Base-by-base conservation (phyloP, 2,113 vertebrate species). In the Hemichromis elongatus region DNA sequence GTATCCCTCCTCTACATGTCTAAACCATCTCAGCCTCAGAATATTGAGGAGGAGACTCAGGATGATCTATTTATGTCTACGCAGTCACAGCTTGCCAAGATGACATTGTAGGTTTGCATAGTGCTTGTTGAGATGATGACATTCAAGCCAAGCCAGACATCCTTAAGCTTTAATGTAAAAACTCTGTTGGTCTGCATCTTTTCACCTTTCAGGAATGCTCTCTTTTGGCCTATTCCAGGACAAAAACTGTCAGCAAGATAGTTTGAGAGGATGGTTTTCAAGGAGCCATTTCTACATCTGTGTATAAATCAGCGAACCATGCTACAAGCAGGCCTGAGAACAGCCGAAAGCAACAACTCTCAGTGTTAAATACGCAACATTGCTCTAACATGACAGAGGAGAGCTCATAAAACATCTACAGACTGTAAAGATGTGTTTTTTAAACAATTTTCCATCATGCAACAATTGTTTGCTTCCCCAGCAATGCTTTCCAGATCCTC, bases 261-360 rank as follows among this genome's bases (percentile, higher is more conserved):
- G 56, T 59, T 57, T 57, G 24, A 57, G 2, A 0, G 26, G 55
- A 28, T 57, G 24, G 55, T 57, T 16, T 57, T 57, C 55, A 57
- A 57, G 13, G 24, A 57, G 55, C 55, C 55, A 57, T 57, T 57
- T 28, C 55, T 57, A 28, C 55, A 57, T 57, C 55, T 57, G 55
- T 57, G 24, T 57, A 24, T 28, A 13, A 59, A 59, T 59, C 56
- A 30, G 56, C 30, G 26, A 28, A 59, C 28, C 13, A 8, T 56
- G 55, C 55, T 56, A 56, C 55, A 28, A 28, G 13, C 2, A 2
- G 26, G 55, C 26, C 55, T 28, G 55, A 28, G 24, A 56, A 24
- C 24, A 56, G 55, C 55, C 1, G 4, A 56, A 28, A 57, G 0
- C 55, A 57, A 59, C 14, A 59, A 30, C 26, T 30, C 14, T 59